A percentile compares a stretch with the other conserved stretches of the same genome.
Evolutionary conservation across 2,888 invertebrate species (phyloP).

Genomic region (Agrotis segetum): DNA sequence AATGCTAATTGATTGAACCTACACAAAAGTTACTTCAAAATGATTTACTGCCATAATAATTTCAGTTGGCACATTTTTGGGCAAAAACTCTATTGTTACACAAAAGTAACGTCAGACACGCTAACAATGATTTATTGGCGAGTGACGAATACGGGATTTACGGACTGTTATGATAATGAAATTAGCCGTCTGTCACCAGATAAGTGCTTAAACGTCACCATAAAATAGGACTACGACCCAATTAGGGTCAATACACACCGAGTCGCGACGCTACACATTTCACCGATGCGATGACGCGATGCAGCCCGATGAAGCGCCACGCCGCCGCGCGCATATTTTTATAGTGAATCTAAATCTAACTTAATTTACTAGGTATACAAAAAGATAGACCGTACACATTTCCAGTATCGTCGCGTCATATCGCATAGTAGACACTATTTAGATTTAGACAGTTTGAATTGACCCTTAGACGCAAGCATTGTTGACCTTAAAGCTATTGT

Average conservation of each 20-base stretch:
- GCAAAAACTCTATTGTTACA: conserved; percentile 21
- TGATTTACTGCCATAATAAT: conserved; percentile 25
- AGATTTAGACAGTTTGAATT: too few species aligned
- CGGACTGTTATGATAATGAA: conserved; percentile 31
- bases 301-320: too few species aligned
- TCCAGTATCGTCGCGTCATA: too few species aligned
- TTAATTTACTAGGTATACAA: too few species aligned
- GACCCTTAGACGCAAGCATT: conserved; percentile 13
- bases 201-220: conserved; percentile 41
- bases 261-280: too few species aligned
- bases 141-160: conserved; percentile 4
- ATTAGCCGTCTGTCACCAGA: conserved; percentile 23
- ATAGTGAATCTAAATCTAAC: too few species aligned
- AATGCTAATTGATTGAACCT: conserved; percentile 37
- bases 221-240: conserved; percentile 62
- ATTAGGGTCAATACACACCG: conserved; percentile 30
- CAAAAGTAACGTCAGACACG: conserved; percentile 22
- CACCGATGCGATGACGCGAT: too few species aligned
- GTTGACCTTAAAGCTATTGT: conserved; percentile 45
- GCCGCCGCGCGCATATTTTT: too few species aligned
- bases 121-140: conserved; percentile 21
- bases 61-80: conserved; percentile 10
- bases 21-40: conserved; percentile 14
- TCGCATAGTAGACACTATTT: too few species aligned
- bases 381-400: too few species aligned